A percentile compares a stretch with the other conserved stretches of the same genome.
These are phyloP conservation scores for Sinella curviseta DNA, from an alignment of 1,140 invertebrate genomes.

Conservation along the genomic window DNA sequence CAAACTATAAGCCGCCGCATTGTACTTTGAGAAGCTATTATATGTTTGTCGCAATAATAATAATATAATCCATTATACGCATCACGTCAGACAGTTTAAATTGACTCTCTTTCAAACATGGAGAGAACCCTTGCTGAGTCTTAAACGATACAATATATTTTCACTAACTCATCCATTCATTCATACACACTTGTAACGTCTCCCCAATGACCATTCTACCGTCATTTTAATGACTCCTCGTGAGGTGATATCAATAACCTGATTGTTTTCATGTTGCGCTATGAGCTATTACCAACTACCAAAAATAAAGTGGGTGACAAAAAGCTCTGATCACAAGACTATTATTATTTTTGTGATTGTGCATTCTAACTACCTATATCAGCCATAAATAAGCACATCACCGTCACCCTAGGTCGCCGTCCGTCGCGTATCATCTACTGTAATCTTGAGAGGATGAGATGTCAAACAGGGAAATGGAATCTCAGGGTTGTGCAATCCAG, in stretches of 20 bases:
- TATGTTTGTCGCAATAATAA: background rate
- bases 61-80: background rate
- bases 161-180: no score
- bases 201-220: background rate
- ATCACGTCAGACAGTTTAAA: background rate
- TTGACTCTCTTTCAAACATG: background rate
- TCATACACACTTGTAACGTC: no score
- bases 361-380: background rate
- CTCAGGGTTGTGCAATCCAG: background rate
- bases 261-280: background rate
- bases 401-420: background rate
- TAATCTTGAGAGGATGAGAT: background rate
- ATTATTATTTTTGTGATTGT: background rate
- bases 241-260: slow-evolving; percentile 12
- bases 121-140: background rate
- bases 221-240: background rate
- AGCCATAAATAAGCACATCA: background rate
- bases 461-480: slow-evolving; percentile 24
- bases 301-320: slow-evolving; percentile 16
- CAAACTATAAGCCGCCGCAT: no score
- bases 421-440: no score
- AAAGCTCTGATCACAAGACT: background rate
- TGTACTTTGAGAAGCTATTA: no score
- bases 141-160: background rate
- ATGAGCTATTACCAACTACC: background rate